Percentiles rank a stretch among this genome's conserved stretches.
These are phyloP conservation scores for Pedicia rivosa DNA, from an alignment of 2,888 invertebrate species.

Conservation along the genomic window DNA sequence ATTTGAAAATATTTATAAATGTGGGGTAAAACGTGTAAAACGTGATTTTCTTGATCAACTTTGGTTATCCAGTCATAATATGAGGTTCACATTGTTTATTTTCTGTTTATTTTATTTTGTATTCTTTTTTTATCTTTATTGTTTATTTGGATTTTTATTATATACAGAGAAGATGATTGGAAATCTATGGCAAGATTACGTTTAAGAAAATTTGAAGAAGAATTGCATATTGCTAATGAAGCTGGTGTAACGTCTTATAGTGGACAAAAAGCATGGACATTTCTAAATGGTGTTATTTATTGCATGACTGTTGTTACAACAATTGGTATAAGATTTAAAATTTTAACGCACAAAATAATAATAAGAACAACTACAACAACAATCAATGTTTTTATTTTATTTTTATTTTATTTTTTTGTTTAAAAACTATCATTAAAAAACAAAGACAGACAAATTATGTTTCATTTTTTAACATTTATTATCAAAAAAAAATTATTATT, in stretches of 20 bases:
- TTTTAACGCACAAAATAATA: too few species aligned
- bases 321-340: constrained; percentile 58
- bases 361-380: too few species aligned
- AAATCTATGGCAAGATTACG: constrained; percentile 68
- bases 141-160: constrained; percentile 30
- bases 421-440: too few species aligned
- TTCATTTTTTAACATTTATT: background rate
- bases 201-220: constrained; percentile 71
- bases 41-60: constrained; percentile 70
- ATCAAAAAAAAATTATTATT: too few species aligned
- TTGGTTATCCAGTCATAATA: constrained; percentile 65
- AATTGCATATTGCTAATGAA: constrained; percentile 68
- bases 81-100: constrained; percentile 34
- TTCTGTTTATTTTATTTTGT: background rate
- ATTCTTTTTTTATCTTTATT: background rate
- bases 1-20: constrained; percentile 74
- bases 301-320: constrained; percentile 76
- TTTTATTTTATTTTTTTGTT: too few species aligned
- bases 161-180: constrained; percentile 84
- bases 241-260: constrained; percentile 71
- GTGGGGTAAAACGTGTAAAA: constrained; percentile 72
- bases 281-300: constrained; percentile 73
- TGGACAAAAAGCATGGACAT: constrained; percentile 74
- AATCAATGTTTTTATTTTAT: background rate
- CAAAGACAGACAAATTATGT: too few species aligned